These are phyloP conservation scores for Actinostola sp. DNA, from an alignment of 92 coral and sea anemone species.

Conservation along the genomic window DNA sequence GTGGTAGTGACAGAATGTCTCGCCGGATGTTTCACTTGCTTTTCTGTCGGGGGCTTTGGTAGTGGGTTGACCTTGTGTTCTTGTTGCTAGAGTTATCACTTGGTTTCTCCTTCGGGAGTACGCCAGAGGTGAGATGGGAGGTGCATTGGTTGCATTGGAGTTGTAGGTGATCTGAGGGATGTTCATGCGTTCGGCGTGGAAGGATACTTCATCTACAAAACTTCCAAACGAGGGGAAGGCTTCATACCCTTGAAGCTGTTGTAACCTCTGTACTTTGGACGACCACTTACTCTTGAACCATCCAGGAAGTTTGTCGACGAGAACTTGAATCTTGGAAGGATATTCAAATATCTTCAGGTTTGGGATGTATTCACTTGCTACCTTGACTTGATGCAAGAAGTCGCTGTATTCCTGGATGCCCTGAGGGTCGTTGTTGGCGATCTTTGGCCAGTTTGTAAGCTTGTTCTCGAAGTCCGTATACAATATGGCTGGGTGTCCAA, in stretches of 20 bases:
- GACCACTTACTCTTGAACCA: conserved; percentile 73
- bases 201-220: conserved; percentile 49
- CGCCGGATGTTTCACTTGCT: not conserved
- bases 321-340: no score
- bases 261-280: conserved; percentile 54
- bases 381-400: no score
- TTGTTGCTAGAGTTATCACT: conserved; percentile 1
- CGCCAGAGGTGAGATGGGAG: no score
- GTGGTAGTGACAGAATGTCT: conserved; percentile 52
- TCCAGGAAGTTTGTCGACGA: conserved; percentile 61
- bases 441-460: conserved; percentile 70
- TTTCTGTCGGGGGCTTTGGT: not conserved
- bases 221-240: conserved; percentile 52
- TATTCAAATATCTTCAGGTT: no score
- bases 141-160: not conserved
- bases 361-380: no score
- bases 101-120: conserved; percentile 13
- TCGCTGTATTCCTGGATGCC: no score
- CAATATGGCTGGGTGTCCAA: conserved; percentile 56
- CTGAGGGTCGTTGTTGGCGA: conserved; percentile 65
- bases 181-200: conserved; percentile 65
- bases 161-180: conserved; percentile 47
- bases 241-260: conserved; percentile 38
- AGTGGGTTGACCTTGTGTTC: no score
- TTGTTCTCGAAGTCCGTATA: conserved; percentile 49